Percentiles rank a stretch among this genome's conserved stretches.
Conservation (phyloP, 2,888 invertebrate species). For the Melanargia galathea region DNA sequence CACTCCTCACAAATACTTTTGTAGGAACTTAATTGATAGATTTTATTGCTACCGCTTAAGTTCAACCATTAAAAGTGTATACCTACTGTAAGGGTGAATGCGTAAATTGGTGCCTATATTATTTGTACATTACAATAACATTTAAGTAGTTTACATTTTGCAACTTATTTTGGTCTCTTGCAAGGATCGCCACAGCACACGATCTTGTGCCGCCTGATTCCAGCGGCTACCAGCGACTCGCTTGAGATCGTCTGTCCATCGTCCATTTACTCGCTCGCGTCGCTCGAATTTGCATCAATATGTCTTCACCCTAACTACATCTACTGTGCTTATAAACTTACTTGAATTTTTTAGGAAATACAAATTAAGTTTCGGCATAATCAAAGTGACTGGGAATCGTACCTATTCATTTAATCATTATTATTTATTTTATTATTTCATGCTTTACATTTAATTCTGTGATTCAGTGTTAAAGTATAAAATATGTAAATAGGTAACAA, state of each 20-base stretch:
- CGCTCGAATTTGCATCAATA: not conserved
- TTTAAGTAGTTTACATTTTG: too few relatives aligned
- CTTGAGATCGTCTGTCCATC: too few relatives aligned
- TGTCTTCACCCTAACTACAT: not conserved
- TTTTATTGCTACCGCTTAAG: slow-evolving; percentile 31
- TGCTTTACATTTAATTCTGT: too few relatives aligned
- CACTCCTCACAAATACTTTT: slow-evolving; percentile 53
- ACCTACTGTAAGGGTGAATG: too few relatives aligned
- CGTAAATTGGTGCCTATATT: too few relatives aligned
- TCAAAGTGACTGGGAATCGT: too few relatives aligned
- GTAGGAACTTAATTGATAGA: slow-evolving; percentile 49
- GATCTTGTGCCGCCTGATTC: too few relatives aligned
- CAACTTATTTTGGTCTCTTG: too few relatives aligned
- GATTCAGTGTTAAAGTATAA: not conserved
- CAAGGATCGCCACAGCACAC: too few relatives aligned
- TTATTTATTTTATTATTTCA: not conserved
- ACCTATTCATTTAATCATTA: not conserved
- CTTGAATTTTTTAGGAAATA: slow-evolving; percentile 38
- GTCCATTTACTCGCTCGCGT: too few relatives aligned
- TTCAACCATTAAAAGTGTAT: not conserved
- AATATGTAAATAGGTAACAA: not conserved
- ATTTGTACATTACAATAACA: not conserved
- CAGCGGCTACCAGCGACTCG: too few relatives aligned
- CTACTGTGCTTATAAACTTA: slow-evolving; percentile 19
- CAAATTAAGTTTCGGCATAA: slow-evolving; percentile 24